These are phyloP conservation scores for Amitus sp. DNA, from an alignment of 2,888 invertebrate species.

Conservation along the genomic window DNA sequence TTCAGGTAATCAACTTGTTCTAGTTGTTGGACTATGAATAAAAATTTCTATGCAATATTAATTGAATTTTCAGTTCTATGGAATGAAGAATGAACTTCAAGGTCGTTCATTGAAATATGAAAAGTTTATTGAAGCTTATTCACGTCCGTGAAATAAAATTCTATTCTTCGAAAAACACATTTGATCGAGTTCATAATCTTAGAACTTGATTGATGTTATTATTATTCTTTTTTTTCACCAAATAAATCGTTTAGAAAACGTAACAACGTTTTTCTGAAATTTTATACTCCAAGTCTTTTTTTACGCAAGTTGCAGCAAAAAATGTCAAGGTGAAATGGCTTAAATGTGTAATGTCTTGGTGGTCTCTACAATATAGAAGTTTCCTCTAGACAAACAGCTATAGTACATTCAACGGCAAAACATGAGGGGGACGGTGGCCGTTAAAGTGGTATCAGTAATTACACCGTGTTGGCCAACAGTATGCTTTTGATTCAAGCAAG, in stretches of 20 bases:
- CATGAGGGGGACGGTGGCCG: constrained; percentile 41
- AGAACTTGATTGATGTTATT: too few species aligned
- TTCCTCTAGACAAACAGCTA: constrained; percentile 27
- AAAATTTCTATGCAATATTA: constrained; percentile 14
- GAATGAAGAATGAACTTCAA: too few species aligned
- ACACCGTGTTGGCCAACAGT: constrained; percentile 58
- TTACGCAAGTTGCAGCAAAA: not conserved
- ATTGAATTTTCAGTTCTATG: constrained; percentile 7
- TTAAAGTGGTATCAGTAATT: constrained; percentile 61
- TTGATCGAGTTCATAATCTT: too few species aligned
- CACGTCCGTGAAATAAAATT: too few species aligned
- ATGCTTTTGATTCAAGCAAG: constrained; percentile 37
- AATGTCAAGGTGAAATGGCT: constrained; percentile 8
- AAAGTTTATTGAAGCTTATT: too few species aligned
- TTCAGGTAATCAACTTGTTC: constrained; percentile 60
- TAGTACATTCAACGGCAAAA: constrained; percentile 18
- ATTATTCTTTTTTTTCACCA: too few species aligned
- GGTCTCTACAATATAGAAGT: constrained; percentile 25
- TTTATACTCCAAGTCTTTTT: too few species aligned
- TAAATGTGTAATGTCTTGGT: constrained; percentile 16
- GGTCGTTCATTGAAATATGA: too few species aligned
- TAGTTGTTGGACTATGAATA: constrained; percentile 45
- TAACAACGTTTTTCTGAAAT: too few species aligned
- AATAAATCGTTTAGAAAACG: too few species aligned
- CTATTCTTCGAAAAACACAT: too few species aligned